phyloP scores from a whole-genome alignment of 2,797 vertebrate species.

The Anguilla obscura region DNA sequence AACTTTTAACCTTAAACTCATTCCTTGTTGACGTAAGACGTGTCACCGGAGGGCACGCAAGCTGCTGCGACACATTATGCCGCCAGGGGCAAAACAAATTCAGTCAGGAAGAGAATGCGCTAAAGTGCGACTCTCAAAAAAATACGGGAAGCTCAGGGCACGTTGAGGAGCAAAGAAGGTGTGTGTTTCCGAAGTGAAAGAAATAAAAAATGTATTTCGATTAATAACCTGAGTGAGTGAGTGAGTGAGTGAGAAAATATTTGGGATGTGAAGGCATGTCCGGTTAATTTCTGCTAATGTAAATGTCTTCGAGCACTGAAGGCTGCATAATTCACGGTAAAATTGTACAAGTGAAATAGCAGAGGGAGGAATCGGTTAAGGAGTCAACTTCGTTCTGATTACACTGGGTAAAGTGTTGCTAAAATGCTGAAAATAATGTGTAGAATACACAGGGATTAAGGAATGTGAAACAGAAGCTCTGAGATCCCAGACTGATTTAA shows the following conservation, averaged over 20 bases:
- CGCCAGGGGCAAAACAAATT: slow-evolving; percentile 57
- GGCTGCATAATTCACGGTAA: not conserved
- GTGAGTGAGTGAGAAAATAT: not conserved
- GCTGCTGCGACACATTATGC: slow-evolving; percentile 59
- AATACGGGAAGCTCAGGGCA: slow-evolving; percentile 28
- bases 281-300: not conserved
- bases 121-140: slow-evolving; percentile 36
- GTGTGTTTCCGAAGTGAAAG: slow-evolving; percentile 40
- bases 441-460: not conserved
- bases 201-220: slow-evolving; percentile 32
- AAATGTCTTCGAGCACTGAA: not conserved
- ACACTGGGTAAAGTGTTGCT: not conserved
- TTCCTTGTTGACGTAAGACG: slow-evolving; percentile 61
- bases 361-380: not conserved
- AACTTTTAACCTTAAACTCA: slow-evolving; percentile 56
- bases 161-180: slow-evolving; percentile 47
- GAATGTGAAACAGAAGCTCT: slow-evolving; percentile 11
- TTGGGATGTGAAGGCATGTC: not conserved
- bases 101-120: slow-evolving; percentile 46
- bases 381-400: not conserved
- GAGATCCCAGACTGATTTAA: slow-evolving; percentile 3
- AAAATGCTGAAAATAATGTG: not conserved
- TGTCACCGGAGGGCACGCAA: slow-evolving; percentile 61
- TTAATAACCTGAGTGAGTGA: not conserved
- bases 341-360: not conserved